Evolutionary conservation across 2,113 vertebrate genomes (phyloP).

Genomic region (Pseudolaguvia tuberculata): DNA sequence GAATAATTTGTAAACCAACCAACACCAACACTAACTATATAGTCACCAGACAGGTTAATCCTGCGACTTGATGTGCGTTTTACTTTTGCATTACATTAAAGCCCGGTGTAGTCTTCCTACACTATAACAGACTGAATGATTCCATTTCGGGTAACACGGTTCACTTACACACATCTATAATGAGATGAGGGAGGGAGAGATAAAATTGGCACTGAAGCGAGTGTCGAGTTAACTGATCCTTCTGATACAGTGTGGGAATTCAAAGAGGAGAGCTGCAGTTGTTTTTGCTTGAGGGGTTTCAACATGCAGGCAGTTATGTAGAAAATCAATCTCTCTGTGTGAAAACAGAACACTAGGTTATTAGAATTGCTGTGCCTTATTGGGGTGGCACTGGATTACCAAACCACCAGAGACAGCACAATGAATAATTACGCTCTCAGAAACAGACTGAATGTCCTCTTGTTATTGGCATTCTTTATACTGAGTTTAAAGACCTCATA

Average conservation of each 20-base stretch:
- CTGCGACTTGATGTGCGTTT: background rate
- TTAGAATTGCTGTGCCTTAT: background rate
- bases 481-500: background rate
- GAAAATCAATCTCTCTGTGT: constrained; percentile 30
- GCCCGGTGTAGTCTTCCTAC: constrained; percentile 9
- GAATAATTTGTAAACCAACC: background rate
- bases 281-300: background rate
- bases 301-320: background rate
- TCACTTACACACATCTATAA: constrained; percentile 27
- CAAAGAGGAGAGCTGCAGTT: constrained; percentile 2
- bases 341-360: constrained; percentile 18
- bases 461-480: constrained; percentile 6
- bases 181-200: constrained; percentile 10
- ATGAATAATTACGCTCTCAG: background rate
- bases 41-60: background rate
- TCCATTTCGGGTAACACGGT: constrained; percentile 27
- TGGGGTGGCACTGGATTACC: constrained; percentile 4
- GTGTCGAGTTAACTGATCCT: constrained; percentile 35
- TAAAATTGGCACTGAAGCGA: constrained; percentile 14
- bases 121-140: constrained; percentile 17
- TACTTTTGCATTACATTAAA: constrained; percentile 22
- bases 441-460: background rate
- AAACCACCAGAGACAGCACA: constrained; percentile 15
- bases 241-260: constrained; percentile 24
- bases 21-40: too few species aligned